Conservation (phyloP, 2,113 vertebrate genomes). For the Neotragus pygmaeus region DNA sequence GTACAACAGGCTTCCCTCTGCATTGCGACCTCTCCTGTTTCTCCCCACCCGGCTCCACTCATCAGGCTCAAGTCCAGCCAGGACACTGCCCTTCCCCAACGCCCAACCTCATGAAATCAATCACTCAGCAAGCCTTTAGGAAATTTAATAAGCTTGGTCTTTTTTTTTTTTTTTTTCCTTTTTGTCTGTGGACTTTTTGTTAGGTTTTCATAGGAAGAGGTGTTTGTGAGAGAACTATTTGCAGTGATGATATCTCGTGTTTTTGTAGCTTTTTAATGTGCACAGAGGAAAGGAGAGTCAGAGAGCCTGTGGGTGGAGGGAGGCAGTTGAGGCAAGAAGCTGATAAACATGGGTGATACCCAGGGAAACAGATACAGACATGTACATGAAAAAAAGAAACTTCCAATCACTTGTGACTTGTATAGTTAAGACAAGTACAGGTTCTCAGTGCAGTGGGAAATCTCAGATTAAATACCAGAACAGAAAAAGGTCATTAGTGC, state of each 20-base stretch:
- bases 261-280: neutral
- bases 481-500: neutral
- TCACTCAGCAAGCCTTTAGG: slow-evolving; percentile 37
- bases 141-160: slow-evolving; percentile 38
- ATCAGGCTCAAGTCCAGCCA: neutral
- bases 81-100: neutral
- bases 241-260: neutral
- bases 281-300: neutral
- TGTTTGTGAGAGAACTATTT: slow-evolving; percentile 28
- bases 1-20: neutral
- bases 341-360: neutral
- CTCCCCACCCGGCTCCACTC: neutral
- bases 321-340: neutral
- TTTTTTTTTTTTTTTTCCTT: neutral
- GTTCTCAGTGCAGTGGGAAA: neutral
- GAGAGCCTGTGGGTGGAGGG: neutral
- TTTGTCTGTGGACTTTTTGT: slow-evolving; percentile 56
- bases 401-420: neutral
- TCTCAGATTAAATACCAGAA: neutral
- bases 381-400: neutral
- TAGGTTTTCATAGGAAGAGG: slow-evolving; percentile 50
- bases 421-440: neutral
- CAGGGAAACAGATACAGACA: neutral
- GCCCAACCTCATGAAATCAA: slow-evolving; percentile 21
- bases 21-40: neutral